These are phyloP conservation scores for Vanessa tameamea DNA, from an alignment of 1,140 invertebrate species.

Conservation along the genomic window DNA sequence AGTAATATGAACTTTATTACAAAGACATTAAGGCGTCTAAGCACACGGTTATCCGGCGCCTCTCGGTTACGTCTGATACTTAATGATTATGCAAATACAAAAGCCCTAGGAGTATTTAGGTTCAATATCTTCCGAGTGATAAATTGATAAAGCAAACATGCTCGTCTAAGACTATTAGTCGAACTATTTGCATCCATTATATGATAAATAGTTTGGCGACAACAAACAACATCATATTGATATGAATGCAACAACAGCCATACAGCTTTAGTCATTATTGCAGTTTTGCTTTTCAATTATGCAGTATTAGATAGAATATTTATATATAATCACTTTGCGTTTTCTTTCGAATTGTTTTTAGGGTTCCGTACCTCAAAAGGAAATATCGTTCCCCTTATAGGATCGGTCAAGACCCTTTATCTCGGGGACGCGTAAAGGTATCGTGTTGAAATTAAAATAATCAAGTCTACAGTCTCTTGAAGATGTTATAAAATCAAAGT, in stretches of 20 bases:
- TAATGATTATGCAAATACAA: conserved; percentile 72
- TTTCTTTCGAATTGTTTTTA: too few relatives aligned
- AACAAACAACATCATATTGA: conserved; percentile 3
- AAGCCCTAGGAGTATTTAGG: conserved; percentile 55
- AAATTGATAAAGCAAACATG: conserved; percentile 50
- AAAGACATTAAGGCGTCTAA: conserved; percentile 31
- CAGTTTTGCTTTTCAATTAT: too few relatives aligned
- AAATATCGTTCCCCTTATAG: too few relatives aligned
- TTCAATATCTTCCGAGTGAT: conserved; percentile 55
- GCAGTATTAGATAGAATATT: too few relatives aligned
- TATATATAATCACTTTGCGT: too few relatives aligned
- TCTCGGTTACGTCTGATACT: conserved; percentile 50
- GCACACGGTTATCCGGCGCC: conserved; percentile 32
- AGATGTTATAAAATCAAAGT: too few relatives aligned
- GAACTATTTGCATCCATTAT: conserved; percentile 38
- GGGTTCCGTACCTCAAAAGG: too few relatives aligned
- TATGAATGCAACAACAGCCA: background rate
- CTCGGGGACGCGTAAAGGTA: too few relatives aligned
- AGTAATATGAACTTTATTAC: conserved; percentile 39
- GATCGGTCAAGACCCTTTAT: too few relatives aligned
- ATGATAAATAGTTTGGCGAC: conserved; percentile 35
- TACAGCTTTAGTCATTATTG: too few relatives aligned
- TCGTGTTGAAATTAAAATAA: too few relatives aligned
- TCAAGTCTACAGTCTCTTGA: too few relatives aligned
- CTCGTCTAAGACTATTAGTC: conserved; percentile 40